A percentile compares a stretch with the other conserved stretches of the same genome.
These are phyloP conservation scores for Anticlea derivata DNA, from an alignment of 2,888 invertebrate genomes.

Conservation along the genomic window DNA sequence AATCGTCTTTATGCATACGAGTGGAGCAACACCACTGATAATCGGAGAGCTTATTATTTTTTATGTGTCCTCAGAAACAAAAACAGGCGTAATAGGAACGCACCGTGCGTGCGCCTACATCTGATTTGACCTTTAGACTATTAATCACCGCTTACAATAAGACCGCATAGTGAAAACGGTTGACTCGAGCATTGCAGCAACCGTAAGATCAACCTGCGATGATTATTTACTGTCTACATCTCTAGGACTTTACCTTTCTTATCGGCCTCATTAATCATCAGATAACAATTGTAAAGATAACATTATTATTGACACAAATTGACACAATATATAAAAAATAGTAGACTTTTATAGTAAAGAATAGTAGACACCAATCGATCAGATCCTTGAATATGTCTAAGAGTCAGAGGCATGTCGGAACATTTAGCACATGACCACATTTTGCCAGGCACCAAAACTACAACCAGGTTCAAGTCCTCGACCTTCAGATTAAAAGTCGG, in stretches of 20 bases:
- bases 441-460: no score
- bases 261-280: slow-evolving; percentile 27
- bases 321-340: no score
- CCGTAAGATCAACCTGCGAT: slow-evolving; percentile 21
- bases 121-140: slow-evolving; percentile 29
- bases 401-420: no score
- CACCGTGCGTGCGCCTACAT: slow-evolving; percentile 33
- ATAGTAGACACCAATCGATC: no score
- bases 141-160: slow-evolving; percentile 27
- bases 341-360: no score
- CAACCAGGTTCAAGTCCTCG: no score
- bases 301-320: no score
- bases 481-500: no score
- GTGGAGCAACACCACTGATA: slow-evolving; percentile 51
- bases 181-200: slow-evolving; percentile 15
- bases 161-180: slow-evolving; percentile 15
- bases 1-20: slow-evolving; percentile 54
- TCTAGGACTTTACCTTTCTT: slow-evolving; percentile 37
- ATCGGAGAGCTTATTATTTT: slow-evolving; percentile 79
- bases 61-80: slow-evolving; percentile 62
- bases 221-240: slow-evolving; percentile 21
- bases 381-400: no score
- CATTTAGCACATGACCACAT: no score
- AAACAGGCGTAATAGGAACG: slow-evolving; percentile 38
- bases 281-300: slow-evolving; percentile 33